These are phyloP conservation scores for Miichthys miiuy DNA, from an alignment of 2,797 vertebrate species.

Conservation along the genomic window DNA sequence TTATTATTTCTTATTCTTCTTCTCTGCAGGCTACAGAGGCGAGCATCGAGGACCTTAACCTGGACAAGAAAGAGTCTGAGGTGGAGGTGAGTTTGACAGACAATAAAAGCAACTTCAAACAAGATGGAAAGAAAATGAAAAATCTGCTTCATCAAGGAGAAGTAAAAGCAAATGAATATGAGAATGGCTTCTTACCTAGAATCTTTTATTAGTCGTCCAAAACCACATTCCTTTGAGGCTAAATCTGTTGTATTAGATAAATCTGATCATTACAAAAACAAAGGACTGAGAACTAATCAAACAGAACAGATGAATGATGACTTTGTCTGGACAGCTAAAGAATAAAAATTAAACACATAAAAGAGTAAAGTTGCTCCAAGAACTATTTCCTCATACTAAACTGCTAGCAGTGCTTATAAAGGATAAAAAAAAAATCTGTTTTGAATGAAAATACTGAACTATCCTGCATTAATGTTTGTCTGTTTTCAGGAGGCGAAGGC, in stretches of 20 bases:
- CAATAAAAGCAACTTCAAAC: neutral
- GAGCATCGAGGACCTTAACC: constrained; percentile 87
- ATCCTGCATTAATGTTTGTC: neutral
- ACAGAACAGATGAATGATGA: too few relatives aligned
- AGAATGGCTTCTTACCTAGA: neutral
- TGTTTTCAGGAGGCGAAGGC: constrained; percentile 93
- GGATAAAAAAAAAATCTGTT: too few relatives aligned
- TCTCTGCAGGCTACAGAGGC: constrained; percentile 87
- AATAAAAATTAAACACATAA: too few relatives aligned
- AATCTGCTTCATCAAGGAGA: neutral
- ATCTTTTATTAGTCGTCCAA: neutral
- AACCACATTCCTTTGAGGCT: too few relatives aligned
- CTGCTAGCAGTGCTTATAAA: too few relatives aligned
- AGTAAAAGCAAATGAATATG: neutral
- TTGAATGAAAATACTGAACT: too few relatives aligned
- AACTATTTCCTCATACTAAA: too few relatives aligned
- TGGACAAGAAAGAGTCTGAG: constrained; percentile 93
- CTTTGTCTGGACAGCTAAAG: too few relatives aligned
- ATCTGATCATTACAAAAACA: too few relatives aligned
- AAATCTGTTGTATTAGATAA: too few relatives aligned
- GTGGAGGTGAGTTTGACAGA: constrained; percentile 88
- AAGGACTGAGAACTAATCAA: too few relatives aligned
- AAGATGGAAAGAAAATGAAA: neutral
- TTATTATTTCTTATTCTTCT: neutral
- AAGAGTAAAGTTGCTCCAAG: too few relatives aligned